Evolutionary conservation across 2,888 invertebrate species (phyloP).

Genomic region (Megaustenia siamemsis): DNA sequence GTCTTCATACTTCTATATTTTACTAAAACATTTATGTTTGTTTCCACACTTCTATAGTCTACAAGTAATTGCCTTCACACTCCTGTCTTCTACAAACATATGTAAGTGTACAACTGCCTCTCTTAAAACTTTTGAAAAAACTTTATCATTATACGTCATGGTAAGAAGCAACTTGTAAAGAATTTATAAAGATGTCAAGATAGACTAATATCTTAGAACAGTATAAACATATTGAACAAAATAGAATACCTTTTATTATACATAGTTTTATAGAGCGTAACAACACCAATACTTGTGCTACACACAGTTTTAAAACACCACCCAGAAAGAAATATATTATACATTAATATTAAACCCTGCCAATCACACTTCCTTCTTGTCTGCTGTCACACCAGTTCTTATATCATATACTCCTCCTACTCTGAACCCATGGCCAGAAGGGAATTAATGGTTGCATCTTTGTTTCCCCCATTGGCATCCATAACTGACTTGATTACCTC

Average conservation of each 20-base stretch:
- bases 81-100: too few relatives aligned
- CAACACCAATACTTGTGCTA: constrained; percentile 24
- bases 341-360: not conserved
- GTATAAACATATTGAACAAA: not conserved
- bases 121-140: too few relatives aligned
- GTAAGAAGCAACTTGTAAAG: not conserved
- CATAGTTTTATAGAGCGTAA: not conserved
- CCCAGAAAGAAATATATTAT: not conserved
- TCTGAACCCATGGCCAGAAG: constrained; percentile 87
- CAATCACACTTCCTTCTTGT: not conserved
- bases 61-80: too few relatives aligned
- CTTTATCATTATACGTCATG: too few relatives aligned
- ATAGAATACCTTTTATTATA: constrained; percentile 2
- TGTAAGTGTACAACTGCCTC: too few relatives aligned
- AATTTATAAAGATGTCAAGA: not conserved
- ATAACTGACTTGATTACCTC: constrained; percentile 94
- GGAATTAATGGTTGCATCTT: constrained; percentile 93
- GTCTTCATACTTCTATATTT: too few relatives aligned
- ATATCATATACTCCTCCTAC: constrained; percentile 7
- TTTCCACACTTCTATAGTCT: too few relatives aligned
- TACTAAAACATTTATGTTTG: too few relatives aligned
- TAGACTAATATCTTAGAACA: not conserved
- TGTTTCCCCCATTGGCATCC: constrained; percentile 93
- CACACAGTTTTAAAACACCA: not conserved
- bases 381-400: not conserved